Conservation (phyloP, 2,113 vertebrate genomes). For the Platycercus adscitus region DNA sequence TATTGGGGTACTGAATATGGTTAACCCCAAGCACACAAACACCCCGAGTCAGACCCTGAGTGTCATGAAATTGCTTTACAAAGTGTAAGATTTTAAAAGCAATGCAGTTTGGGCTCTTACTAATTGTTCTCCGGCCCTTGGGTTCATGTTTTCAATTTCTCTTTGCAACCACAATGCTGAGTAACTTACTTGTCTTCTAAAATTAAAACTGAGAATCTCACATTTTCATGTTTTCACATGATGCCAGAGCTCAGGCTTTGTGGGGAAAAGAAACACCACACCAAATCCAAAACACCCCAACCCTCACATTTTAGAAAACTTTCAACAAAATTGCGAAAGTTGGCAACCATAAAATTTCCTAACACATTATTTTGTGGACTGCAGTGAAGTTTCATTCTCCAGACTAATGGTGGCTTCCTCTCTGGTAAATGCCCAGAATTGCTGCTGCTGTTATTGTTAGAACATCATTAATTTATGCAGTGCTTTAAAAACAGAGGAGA, state of each 20-base stretch:
- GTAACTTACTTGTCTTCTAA: constrained; percentile 41
- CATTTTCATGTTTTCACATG: constrained; percentile 42
- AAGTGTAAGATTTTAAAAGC: neutral
- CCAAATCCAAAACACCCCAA: neutral
- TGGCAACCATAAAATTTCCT: constrained; percentile 33
- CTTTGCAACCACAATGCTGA: constrained; percentile 40
- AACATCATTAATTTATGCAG: constrained; percentile 17
- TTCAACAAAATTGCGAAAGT: constrained; percentile 23
- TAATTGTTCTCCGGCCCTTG: constrained; percentile 15
- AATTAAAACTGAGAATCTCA: constrained; percentile 41
- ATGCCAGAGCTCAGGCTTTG: constrained; percentile 30
- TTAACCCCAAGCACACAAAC: neutral
- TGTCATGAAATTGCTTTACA: neutral
- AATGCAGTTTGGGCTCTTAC: neutral
- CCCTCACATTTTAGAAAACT: constrained; percentile 22
- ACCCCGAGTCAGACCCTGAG: neutral
- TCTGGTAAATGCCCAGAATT: constrained; percentile 11
- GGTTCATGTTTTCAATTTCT: constrained; percentile 53
- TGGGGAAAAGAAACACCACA: neutral
- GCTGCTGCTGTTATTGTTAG: constrained; percentile 22
- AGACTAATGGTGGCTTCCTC: constrained; percentile 15
- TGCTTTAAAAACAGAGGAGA: constrained; percentile 27
- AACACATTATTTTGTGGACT: constrained; percentile 44
- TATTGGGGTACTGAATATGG: neutral
- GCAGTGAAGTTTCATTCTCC: constrained; percentile 47